Base-by-base conservation (phyloP, 2,797 vertebrate genomes). In the Thamnophis elegans region DNA sequence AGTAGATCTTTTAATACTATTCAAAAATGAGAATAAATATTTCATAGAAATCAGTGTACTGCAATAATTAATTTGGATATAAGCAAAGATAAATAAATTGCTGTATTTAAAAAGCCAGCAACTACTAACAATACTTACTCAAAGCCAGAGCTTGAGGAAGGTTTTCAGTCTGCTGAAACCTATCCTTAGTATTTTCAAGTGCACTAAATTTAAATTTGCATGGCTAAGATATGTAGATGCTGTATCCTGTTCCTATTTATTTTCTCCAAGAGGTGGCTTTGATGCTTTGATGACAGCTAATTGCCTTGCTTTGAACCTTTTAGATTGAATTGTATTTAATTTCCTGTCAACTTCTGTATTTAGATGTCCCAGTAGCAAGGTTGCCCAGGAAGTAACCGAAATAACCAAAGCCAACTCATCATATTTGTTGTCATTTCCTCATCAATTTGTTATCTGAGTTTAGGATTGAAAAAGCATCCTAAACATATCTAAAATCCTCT, bases 211-310 rank as follows among this genome's bases (percentile, higher is more conserved):
- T 95, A 92, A n/a, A n/a, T 96, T 96, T 96, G 91, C 94, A 93
- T 95, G 90, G 92, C 82, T 94, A 92, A 93, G 91, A 89, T 26
- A 42, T 88, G 22, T 68, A 65, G 94, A 56, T 94, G 87, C 92
- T 96, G 92, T 91, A 62, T 93, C 93, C 95, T 94, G 1, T 91
- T 93, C 87, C 93, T 73, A 36, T 94, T 95, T 93, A 78, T 94
- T 96, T 85, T 94, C 93, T 91, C 90, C 94, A 91, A 94, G 82
- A 96, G 95, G 92, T 91, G 51, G 55, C 93, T 97, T 96, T 95
- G 93, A 95, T 97, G 55, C 93, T 97, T 96, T 95, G 93, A 95
- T 97, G 95, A 53, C 91, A 94, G 90, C 88, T 94, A 95, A 95
- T 96, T 95, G 94, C 93, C 94, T 89, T 94, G 92, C 95, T 97